Percentiles rank a stretch among this genome's conserved stretches.
These are phyloP conservation scores for Cosmorhoe ocellata DNA, from an alignment of 2,888 invertebrate genomes.

Conservation along the genomic window DNA sequence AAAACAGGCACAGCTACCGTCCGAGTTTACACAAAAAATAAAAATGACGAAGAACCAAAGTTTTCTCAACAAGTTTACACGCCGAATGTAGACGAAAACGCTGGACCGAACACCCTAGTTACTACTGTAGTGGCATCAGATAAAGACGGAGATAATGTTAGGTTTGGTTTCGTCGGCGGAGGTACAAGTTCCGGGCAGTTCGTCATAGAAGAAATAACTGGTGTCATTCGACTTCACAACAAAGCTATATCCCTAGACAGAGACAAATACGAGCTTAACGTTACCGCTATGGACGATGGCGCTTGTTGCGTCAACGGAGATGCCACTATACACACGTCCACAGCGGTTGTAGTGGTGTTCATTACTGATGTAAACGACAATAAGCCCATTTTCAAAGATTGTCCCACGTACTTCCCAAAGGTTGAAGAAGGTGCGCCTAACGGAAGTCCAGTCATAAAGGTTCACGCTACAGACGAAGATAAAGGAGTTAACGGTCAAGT, in stretches of 20 bases:
- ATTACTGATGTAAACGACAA: conserved; percentile 99
- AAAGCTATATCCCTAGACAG: conserved; percentile 93
- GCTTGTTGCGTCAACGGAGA: conserved; percentile 96
- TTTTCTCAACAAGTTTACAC: conserved; percentile 98
- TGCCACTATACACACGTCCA: conserved; percentile 94
- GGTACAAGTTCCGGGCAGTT: conserved; percentile 95
- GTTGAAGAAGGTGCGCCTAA: conserved; percentile 97
- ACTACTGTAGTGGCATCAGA: conserved; percentile 98
- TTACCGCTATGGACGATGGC: conserved; percentile 98
- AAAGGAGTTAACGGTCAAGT: conserved; percentile 98
- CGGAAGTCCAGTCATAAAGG: conserved; percentile 96
- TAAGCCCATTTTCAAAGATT: conserved; percentile 97
- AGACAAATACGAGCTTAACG: conserved; percentile 97
- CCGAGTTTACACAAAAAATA: conserved; percentile 97
- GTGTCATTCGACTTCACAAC: conserved; percentile 94
- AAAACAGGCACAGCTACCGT: conserved; percentile 97
- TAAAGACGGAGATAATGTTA: conserved; percentile 97
- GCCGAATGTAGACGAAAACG: conserved; percentile 97
- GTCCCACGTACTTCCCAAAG: conserved; percentile 95
- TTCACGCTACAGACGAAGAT: conserved; percentile 96
- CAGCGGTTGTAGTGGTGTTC: conserved; percentile 97
- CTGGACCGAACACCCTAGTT: conserved; percentile 96
- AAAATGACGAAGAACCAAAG: conserved; percentile 98
- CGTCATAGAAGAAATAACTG: conserved; percentile 97
- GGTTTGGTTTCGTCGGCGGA: conserved; percentile 95